Conservation (phyloP, 2,888 invertebrate genomes). For the Ophioninae sp. region DNA sequence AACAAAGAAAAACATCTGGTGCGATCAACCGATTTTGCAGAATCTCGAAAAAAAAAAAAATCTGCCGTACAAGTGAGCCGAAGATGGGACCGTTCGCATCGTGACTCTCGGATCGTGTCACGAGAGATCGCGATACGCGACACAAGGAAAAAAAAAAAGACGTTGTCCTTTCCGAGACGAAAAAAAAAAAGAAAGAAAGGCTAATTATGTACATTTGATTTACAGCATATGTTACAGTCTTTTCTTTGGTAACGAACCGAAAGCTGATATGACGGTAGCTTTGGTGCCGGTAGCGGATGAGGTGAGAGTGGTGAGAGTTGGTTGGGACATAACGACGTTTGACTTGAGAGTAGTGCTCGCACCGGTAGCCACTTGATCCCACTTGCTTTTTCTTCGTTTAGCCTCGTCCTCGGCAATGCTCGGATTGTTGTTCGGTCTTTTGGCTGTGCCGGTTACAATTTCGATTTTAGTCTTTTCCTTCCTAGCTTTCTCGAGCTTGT, state of each 20-base stretch:
- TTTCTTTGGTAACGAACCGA: constrained; percentile 94
- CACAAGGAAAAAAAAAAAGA: constrained; percentile 12
- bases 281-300: constrained; percentile 94
- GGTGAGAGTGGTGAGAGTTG: constrained; percentile 89
- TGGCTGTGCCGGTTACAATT: constrained; percentile 88
- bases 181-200: constrained; percentile 2
- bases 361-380: constrained; percentile 93
- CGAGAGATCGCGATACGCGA: neutral
- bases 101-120: constrained; percentile 11
- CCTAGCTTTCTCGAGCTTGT: constrained; percentile 89
- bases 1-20: too few relatives aligned
- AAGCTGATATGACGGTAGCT: constrained; percentile 95
- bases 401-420: constrained; percentile 84
- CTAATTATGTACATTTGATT: constrained; percentile 66
- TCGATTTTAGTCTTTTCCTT: constrained; percentile 88
- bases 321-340: constrained; percentile 86
- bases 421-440: constrained; percentile 82
- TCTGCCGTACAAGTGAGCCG: neutral
- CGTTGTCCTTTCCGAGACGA: constrained; percentile 1
- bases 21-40: too few relatives aligned
- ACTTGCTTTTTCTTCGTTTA: constrained; percentile 93
- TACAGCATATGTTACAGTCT: constrained; percentile 77
- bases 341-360: constrained; percentile 84
- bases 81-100: neutral
- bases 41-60: too few relatives aligned